phyloP scores from a whole-genome alignment of 2,113 vertebrate genomes.

The Promerops cafer region DNA sequence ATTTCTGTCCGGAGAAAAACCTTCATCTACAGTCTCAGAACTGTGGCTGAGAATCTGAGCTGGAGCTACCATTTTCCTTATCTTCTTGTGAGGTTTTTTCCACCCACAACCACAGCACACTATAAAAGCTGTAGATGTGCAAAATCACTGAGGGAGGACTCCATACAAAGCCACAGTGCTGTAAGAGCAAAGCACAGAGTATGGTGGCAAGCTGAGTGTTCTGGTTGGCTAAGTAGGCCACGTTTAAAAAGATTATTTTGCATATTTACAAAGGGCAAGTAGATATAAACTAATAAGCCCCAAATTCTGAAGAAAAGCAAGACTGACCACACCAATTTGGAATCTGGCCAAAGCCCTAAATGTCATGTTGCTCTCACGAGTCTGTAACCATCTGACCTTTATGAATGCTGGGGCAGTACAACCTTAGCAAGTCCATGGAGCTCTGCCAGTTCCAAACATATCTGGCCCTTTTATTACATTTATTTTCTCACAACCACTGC shows the following conservation, averaged over 20 bases:
- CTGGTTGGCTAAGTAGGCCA: not conserved
- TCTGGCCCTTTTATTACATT: not conserved
- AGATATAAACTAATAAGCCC: not conserved
- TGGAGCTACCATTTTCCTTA: not conserved
- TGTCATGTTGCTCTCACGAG: not conserved
- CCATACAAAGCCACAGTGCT: not conserved
- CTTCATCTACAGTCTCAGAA: not conserved
- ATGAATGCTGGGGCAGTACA: not conserved
- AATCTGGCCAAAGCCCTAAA: not conserved
- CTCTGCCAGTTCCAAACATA: constrained; percentile 6
- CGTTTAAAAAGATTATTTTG: not conserved
- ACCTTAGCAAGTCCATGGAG: not conserved
- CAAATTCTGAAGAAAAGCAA: not conserved
- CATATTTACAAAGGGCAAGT: not conserved
- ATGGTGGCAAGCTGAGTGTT: not conserved
- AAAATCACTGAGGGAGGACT: not conserved
- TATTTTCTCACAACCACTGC: not conserved
- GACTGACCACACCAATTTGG: not conserved
- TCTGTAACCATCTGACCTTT: not conserved
- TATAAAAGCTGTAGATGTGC: not conserved
- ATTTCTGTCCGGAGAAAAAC: not conserved
- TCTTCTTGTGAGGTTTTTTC: not conserved
- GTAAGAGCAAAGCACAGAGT: not conserved
- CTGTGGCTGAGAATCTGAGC: not conserved
- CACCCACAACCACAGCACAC: not conserved